These are phyloP conservation scores for Peromyscus attwateri DNA, from an alignment of 2,797 vertebrate species.

Conservation along the genomic window DNA sequence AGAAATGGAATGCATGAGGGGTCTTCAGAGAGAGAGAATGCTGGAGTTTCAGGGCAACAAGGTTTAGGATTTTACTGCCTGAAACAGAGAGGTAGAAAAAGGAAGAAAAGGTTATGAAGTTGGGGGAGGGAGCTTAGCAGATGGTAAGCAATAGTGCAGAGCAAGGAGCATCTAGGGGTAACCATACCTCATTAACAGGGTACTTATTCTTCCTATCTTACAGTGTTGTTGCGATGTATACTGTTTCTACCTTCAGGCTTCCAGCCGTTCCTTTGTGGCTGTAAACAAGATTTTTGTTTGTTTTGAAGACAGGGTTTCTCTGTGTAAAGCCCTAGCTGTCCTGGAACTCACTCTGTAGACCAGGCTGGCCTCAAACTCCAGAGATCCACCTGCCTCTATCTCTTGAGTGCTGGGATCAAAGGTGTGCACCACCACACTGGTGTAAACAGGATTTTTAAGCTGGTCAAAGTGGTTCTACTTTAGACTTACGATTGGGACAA, in stretches of 20 bases:
- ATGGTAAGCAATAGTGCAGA: background rate
- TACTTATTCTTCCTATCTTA: no score
- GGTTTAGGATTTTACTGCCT: background rate
- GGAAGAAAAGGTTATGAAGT: background rate
- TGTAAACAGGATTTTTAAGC: background rate
- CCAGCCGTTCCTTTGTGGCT: background rate
- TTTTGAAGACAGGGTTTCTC: background rate
- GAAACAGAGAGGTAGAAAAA: background rate
- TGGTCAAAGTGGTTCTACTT: background rate
- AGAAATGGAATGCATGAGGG: background rate
- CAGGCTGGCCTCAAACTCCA: background rate
- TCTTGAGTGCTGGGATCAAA: background rate
- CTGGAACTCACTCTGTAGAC: background rate
- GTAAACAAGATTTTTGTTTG: background rate
- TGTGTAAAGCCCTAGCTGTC: background rate
- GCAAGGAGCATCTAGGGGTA: background rate
- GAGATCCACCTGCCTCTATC: background rate
- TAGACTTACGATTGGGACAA: background rate
- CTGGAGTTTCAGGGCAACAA: background rate
- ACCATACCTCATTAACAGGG: background rate
- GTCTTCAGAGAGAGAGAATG: background rate
- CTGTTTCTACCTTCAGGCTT: background rate
- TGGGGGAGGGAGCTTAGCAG: background rate
- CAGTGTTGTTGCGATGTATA: background rate
- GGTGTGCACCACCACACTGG: background rate